Conservation (phyloP, 1,140 invertebrate species). For the Drosophila tsacasi region DNA sequence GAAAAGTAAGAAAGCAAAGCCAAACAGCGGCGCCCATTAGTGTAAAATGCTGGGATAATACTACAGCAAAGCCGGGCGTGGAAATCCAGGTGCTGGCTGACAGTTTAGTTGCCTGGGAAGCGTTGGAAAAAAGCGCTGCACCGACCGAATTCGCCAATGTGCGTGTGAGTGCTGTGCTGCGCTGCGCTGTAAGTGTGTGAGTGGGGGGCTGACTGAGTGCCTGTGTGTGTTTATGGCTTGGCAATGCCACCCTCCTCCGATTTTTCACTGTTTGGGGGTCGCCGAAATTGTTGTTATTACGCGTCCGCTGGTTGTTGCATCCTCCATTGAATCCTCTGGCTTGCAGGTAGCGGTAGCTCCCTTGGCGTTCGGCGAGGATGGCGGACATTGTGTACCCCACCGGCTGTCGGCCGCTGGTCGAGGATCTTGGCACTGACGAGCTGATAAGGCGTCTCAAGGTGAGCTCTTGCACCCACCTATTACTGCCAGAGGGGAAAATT, state of each 20-base stretch:
- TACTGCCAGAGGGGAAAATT: not conserved
- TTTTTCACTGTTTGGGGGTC: constrained; percentile 75
- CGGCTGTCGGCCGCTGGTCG: constrained; percentile 94
- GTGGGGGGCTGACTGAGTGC: constrained; percentile 19
- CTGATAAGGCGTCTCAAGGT: constrained; percentile 97
- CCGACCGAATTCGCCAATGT: constrained; percentile 33
- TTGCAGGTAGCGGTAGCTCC: constrained; percentile 24
- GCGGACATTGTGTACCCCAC: constrained; percentile 93
- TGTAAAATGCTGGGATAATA: constrained; percentile 1
- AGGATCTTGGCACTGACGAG: constrained; percentile 97
- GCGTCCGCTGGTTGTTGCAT: constrained; percentile 19
- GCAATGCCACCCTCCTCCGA: constrained; percentile 72
- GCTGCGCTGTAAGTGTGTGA: constrained; percentile 16
- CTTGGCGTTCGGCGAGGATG: constrained; percentile 57
- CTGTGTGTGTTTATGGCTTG: constrained; percentile 57
- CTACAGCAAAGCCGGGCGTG: not conserved
- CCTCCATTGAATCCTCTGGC: constrained; percentile 20
- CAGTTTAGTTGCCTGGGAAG: constrained; percentile 16
- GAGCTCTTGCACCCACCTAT: constrained; percentile 19
- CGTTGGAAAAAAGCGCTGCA: constrained; percentile 23
- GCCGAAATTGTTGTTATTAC: constrained; percentile 31
- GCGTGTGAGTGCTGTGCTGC: constrained; percentile 27
- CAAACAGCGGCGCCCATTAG: constrained; percentile 7
- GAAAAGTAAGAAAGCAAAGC: constrained; percentile 42
- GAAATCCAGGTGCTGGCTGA: not conserved